These are phyloP conservation scores for Agapornis canus DNA, from an alignment of 2,797 vertebrate species.

Conservation along the genomic window DNA sequence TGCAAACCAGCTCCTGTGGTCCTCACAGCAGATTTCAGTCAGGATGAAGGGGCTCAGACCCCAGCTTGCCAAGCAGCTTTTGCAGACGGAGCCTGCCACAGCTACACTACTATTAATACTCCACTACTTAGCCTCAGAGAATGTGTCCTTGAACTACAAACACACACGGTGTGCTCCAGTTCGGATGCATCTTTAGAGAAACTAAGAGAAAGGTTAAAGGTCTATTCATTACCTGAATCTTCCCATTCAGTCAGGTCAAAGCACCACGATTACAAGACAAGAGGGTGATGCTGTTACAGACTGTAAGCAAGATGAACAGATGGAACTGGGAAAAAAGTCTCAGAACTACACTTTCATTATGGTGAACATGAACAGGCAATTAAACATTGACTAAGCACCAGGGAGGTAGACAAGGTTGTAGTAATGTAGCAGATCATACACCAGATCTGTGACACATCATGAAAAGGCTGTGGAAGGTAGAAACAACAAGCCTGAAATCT, in stretches of 20 bases:
- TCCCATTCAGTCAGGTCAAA: neutral
- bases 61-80: neutral
- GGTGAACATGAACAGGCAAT: neutral
- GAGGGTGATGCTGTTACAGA: neutral
- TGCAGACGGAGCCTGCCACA: neutral
- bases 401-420: neutral
- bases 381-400: neutral
- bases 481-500: neutral
- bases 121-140: neutral
- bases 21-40: accelerated
- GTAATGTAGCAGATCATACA: neutral
- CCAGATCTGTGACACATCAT: neutral
- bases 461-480: neutral
- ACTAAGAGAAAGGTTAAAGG: neutral
- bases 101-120: neutral
- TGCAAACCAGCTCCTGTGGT: neutral
- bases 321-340: neutral
- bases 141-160: neutral
- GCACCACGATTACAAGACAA: accelerated
- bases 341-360: neutral
- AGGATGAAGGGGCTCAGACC: neutral
- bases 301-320: neutral
- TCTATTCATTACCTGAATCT: neutral
- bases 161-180: neutral
- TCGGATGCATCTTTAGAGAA: neutral